phyloP scores from a whole-genome alignment of 1,140 invertebrate genomes.

The Diuraphis noxia region DNA sequence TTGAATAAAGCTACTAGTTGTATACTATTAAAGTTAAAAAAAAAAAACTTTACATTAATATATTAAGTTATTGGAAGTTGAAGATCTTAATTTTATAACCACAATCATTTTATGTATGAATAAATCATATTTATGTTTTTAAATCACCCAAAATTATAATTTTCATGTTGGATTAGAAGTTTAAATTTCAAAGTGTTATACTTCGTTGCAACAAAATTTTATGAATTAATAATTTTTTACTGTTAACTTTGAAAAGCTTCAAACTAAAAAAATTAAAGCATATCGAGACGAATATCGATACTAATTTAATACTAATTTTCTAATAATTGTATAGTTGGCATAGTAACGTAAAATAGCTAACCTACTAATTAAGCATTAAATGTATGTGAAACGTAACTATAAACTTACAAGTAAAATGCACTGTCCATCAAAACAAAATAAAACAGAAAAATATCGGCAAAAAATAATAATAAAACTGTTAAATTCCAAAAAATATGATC shows the following conservation, averaged over 20 bases:
- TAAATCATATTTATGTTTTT: not conserved
- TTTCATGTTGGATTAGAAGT: not conserved
- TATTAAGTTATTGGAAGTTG: not conserved
- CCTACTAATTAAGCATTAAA: not conserved
- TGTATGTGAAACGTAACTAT: not conserved
- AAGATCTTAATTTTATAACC: not conserved
- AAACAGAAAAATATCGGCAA: not conserved
- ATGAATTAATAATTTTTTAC: not conserved
- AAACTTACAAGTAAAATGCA: constrained; percentile 4
- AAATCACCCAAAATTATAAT: not conserved
- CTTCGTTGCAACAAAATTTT: not conserved
- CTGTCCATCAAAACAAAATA: not conserved
- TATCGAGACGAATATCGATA: not conserved
- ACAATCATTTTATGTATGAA: not conserved
- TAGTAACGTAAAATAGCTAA: not conserved
- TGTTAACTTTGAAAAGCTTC: not conserved
- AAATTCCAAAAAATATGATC: not conserved
- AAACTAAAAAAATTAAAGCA: not conserved
- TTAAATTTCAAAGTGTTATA: not conserved
- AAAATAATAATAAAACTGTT: not conserved
- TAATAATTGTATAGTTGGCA: not conserved
- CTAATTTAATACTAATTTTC: too few species aligned
- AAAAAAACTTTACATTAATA: not conserved
- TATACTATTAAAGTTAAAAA: not conserved
- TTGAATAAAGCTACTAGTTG: not conserved